A percentile compares a stretch with the other conserved stretches of the same genome.
These are phyloP conservation scores for Astreopora myriophthalma DNA, from an alignment of 64 coral and sea anemone genomes.

Conservation along the genomic window DNA sequence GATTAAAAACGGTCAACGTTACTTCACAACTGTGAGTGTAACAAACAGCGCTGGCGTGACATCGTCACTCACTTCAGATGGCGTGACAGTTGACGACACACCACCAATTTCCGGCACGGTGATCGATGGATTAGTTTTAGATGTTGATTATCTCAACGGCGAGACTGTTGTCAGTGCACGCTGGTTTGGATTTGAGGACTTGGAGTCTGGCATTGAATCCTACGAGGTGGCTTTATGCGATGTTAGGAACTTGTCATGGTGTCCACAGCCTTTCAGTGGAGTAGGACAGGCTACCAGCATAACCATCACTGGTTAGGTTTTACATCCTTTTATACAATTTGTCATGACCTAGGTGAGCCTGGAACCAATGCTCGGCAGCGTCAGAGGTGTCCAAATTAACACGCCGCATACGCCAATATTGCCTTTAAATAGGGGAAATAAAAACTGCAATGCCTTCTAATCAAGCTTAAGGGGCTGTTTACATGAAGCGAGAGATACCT, in stretches of 20 bases:
- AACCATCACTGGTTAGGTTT: conserved; percentile 57
- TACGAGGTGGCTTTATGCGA: conserved; percentile 91
- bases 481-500: no score
- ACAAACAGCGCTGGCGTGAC: conserved; percentile 73
- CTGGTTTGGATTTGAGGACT: conserved; percentile 79
- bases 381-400: no score
- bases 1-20: conserved; percentile 50
- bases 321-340: background rate
- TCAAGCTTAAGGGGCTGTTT: no score
- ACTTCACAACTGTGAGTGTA: conserved; percentile 63
- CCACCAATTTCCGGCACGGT: conserved; percentile 50
- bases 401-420: no score
- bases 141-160: background rate
- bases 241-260: conserved; percentile 50
- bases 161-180: conserved; percentile 46
- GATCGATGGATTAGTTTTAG: background rate
- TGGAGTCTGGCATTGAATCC: conserved; percentile 73
- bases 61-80: conserved; percentile 65
- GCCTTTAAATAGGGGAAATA: no score
- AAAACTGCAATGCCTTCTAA: no score
- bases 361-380: no score
- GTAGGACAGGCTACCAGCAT: conserved; percentile 55
- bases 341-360: background rate
- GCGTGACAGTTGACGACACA: conserved; percentile 82
- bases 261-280: conserved; percentile 66